These are phyloP conservation scores for Amblyraja radiata DNA, from an alignment of 2,797 vertebrate species.

Conservation along the genomic window DNA sequence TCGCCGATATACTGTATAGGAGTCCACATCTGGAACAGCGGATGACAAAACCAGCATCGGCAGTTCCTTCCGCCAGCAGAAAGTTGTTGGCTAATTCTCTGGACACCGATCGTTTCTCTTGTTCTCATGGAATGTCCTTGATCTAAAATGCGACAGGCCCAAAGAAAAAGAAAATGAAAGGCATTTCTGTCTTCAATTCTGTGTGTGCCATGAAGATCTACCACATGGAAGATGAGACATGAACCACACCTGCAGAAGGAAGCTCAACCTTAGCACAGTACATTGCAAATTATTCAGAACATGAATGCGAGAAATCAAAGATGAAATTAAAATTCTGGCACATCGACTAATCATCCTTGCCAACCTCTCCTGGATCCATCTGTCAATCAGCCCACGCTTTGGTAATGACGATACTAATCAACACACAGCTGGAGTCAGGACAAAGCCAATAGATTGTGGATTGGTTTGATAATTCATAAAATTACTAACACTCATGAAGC, in stretches of 20 bases:
- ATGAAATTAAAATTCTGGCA: constrained; percentile 25
- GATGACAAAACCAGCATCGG: no score
- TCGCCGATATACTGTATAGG: no score
- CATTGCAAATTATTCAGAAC: not conserved
- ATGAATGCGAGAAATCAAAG: not conserved
- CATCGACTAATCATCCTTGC: not conserved
- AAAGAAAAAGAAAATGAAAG: not conserved
- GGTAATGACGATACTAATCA: constrained; percentile 11
- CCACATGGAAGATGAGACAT: not conserved
- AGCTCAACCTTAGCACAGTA: not conserved
- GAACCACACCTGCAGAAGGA: not conserved
- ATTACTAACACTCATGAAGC: not conserved
- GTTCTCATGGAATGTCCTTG: not conserved
- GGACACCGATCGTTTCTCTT: not conserved
- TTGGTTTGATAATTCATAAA: not conserved
- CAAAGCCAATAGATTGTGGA: not conserved
- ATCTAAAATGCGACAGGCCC: not conserved
- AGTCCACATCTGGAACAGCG: no score
- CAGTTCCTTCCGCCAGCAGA: no score
- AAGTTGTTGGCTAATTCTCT: not conserved
- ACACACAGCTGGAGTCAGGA: not conserved
- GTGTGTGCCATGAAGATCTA: not conserved
- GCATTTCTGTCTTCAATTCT: no score
- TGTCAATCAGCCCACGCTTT: not conserved
- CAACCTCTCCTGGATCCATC: not conserved